Conservation (phyloP, 2,113 vertebrate genomes). For the Damaliscus lunatus region DNA sequence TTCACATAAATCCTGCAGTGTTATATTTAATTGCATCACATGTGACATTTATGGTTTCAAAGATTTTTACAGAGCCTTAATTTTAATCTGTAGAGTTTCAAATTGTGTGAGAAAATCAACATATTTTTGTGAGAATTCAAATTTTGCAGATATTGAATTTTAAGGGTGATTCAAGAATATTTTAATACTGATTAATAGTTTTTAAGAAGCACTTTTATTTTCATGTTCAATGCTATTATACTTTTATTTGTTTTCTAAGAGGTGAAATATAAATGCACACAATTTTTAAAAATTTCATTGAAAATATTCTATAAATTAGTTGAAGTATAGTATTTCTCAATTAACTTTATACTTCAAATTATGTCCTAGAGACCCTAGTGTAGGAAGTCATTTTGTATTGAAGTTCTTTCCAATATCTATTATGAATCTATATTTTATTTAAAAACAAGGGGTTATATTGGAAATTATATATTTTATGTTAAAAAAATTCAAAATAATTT, state of each 20-base stretch:
- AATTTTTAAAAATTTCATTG: not conserved
- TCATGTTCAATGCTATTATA: not conserved
- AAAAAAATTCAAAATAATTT: not conserved
- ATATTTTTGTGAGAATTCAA: not conserved
- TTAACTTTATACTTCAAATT: not conserved
- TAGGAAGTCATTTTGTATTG: not conserved
- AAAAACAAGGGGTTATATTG: not conserved
- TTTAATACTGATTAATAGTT: not conserved
- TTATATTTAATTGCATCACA: not conserved
- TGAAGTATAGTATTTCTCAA: not conserved
- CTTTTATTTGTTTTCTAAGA: not conserved
- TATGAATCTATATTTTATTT: not conserved
- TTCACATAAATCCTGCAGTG: not conserved
- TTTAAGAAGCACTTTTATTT: not conserved
- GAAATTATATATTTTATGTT: not conserved
- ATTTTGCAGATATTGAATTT: not conserved
- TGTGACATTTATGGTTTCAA: not conserved
- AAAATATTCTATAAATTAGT: not conserved
- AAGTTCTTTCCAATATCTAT: not conserved
- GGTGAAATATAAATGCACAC: not conserved
- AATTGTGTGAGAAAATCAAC: conserved; percentile 28
- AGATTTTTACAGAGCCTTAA: not conserved
- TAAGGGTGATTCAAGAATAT: not conserved
- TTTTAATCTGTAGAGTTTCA: conserved; percentile 10
- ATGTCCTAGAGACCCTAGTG: not conserved